These are phyloP conservation scores for Etheostoma cragini DNA, from an alignment of 2,113 vertebrate species.

Conservation along the genomic window DNA sequence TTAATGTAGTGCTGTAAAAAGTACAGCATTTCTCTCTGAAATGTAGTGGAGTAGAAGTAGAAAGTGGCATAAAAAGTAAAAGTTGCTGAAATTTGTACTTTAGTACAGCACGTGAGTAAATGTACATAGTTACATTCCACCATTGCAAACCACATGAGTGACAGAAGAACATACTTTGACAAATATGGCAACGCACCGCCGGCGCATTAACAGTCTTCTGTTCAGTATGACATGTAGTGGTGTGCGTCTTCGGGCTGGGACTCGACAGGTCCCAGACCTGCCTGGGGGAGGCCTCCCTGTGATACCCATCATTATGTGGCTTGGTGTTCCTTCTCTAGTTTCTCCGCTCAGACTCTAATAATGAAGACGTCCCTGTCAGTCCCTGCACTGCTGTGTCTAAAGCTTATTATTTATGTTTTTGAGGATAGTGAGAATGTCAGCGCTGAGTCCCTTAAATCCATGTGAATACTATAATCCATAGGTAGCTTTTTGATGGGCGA, in stretches of 20 bases:
- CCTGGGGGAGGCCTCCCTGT: slow-evolving; percentile 64
- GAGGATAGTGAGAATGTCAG: slow-evolving; percentile 60
- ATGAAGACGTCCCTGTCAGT: slow-evolving; percentile 64
- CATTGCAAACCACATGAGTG: slow-evolving; percentile 31
- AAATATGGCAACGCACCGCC: slow-evolving; percentile 36
- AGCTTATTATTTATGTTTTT: slow-evolving; percentile 50
- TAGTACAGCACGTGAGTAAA: too few species aligned
- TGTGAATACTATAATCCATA: slow-evolving; percentile 44
- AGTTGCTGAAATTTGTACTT: too few species aligned
- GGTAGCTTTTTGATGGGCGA: slow-evolving; percentile 5
- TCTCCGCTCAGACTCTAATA: slow-evolving; percentile 55
- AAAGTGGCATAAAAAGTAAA: too few species aligned
- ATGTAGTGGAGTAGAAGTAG: too few species aligned
- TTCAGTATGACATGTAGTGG: slow-evolving; percentile 44
- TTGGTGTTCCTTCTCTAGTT: slow-evolving; percentile 63
- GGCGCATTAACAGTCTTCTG: slow-evolving; percentile 28
- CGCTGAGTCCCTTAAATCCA: slow-evolving; percentile 44
- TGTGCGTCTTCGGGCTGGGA: slow-evolving; percentile 47
- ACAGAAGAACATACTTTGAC: slow-evolving; percentile 48
- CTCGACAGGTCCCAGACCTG: slow-evolving; percentile 69
- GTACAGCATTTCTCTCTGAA: too few species aligned
- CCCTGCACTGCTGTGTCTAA: slow-evolving; percentile 28
- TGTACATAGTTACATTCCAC: too few species aligned
- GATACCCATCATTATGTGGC: slow-evolving; percentile 75
- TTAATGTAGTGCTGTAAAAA: too few species aligned